phyloP scores from a whole-genome alignment of 2,797 vertebrate genomes.

The Molossus molossus region DNA sequence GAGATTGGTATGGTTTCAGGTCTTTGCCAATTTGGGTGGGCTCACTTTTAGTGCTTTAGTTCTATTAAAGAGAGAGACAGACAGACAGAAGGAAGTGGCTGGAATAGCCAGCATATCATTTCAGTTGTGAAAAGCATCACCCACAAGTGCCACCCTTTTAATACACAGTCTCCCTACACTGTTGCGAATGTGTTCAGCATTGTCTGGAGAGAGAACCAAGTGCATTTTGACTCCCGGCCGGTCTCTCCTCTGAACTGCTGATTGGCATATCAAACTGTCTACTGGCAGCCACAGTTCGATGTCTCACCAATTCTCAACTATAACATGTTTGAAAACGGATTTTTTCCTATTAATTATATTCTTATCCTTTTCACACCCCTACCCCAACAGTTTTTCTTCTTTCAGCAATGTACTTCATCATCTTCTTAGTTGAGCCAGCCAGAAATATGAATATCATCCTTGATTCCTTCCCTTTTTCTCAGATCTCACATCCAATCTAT shows the following conservation, averaged over 20 bases:
- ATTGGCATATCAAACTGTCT: background rate
- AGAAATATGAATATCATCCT: background rate
- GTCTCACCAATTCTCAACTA: background rate
- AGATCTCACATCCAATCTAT: background rate
- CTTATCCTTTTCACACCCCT: background rate
- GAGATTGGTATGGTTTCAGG: background rate
- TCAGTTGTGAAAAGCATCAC: background rate
- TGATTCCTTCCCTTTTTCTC: background rate
- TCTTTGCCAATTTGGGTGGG: background rate
- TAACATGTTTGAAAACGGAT: background rate
- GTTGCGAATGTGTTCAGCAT: background rate
- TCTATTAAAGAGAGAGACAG: background rate
- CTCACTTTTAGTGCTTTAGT: background rate
- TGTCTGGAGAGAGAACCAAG: background rate
- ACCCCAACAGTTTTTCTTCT: background rate
- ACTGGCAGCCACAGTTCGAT: background rate
- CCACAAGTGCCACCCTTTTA: background rate
- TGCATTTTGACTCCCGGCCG: background rate
- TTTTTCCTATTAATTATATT: background rate
- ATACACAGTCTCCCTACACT: background rate
- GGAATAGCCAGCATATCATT: background rate
- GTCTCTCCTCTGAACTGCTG: background rate
- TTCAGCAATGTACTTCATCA: background rate
- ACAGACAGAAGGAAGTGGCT: background rate
- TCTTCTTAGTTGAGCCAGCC: background rate